phyloP scores from a whole-genome alignment of 64 coral and sea anemone species.

The Montipora capricornis region DNA sequence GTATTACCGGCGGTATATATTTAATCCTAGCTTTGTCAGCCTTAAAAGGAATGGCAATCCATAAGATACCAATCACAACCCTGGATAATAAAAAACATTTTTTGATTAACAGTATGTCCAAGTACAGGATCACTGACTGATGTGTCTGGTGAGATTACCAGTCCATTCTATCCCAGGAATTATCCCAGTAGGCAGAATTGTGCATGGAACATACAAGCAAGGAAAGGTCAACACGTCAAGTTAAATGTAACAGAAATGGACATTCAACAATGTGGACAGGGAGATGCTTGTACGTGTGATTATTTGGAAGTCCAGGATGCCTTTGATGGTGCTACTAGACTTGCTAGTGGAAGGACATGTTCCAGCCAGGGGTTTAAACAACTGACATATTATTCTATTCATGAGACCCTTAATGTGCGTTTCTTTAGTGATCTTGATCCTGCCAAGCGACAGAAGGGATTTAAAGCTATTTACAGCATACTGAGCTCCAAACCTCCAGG shows the following conservation, averaged over 20 bases:
- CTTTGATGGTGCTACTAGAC: background rate
- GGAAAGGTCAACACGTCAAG: background rate
- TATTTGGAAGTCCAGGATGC: slow-evolving; percentile 6
- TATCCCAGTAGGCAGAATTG: background rate
- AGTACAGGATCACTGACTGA: background rate
- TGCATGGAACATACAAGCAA: background rate
- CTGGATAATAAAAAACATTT: too few species aligned
- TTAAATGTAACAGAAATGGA: background rate
- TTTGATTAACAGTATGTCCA: slow-evolving; percentile 2
- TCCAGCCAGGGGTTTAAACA: background rate
- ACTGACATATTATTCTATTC: background rate
- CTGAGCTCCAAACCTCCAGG: background rate
- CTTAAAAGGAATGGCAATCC: too few species aligned
- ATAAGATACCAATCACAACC: too few species aligned
- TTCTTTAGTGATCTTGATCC: background rate
- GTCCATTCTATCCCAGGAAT: slow-evolving; percentile 13
- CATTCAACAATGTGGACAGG: background rate
- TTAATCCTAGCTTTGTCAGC: too few species aligned
- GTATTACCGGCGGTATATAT: background rate
- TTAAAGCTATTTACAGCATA: background rate
- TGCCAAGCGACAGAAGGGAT: background rate
- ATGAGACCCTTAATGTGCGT: background rate
- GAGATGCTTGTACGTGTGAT: background rate
- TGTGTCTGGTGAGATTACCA: slow-evolving; percentile 3
- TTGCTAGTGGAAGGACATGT: background rate